Base-by-base conservation (phyloP, 2,797 vertebrate genomes). In the Siniperca undulata region DNA sequence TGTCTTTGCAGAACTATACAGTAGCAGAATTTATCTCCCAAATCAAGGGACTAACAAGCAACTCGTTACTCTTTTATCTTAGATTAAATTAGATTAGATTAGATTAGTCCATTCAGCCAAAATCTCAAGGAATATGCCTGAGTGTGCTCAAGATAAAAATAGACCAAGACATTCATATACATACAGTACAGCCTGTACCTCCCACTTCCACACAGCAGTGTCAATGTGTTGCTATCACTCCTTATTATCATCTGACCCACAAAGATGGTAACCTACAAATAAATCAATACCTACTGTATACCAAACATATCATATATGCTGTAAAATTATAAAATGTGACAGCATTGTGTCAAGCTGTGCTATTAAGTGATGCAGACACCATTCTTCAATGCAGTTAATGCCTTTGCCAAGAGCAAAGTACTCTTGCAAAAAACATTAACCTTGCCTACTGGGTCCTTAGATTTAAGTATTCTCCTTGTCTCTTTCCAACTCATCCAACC, bases 131-230 rank as follows among this genome's bases (percentile, higher is more conserved):
- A 86, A 82, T 81, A 85, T 75, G 77, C 68, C 70, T 27, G 67
- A 84, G 70, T 78, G 74, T 90, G 80, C 87, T 74, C 48, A 22
- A 66, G 66, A 78, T 86, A 85, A 87, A 89, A 90, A 86, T 82
- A 90, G 83, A 62, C 59, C 11, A 19, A 75, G 46, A 72, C 66
- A 77, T 79, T 69, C 65, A 71, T 69, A 77, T 70, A 83, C 70
- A 68, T 68, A 46, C 60, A 76, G 80, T 69, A 65, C 65, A 89
- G 65, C 70, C n/a, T 80, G 62, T 64, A 58, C 80, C 75, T 87
- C 55, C 79, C 56, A 78, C 89, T 74, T 81, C 67, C 56, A 88
- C 77, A 80, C 80, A 85, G 74, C 79, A 81, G 69, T 82, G 73
- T 58, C 72, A 44, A 76, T 80, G 56, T 82, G 83, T 46, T 80